Evolutionary conservation across 2,797 vertebrate genomes (phyloP), one percentile per base, ranked within the genome.

Genomic region (Semotilus atromaculatus): DNA sequence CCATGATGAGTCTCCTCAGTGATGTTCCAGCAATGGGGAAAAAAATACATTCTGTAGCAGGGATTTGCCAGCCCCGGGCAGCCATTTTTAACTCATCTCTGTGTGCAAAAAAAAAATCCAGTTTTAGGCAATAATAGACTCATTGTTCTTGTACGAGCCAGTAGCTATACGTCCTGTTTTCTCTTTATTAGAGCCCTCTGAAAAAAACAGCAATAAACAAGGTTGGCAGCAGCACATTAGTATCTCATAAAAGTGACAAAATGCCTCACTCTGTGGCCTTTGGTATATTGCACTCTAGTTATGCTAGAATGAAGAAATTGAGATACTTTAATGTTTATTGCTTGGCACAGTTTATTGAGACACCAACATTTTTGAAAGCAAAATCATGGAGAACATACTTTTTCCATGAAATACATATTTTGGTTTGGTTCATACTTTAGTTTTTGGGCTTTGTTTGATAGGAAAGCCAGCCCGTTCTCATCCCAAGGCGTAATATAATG

Each of bases 1-100:
- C 55, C 67, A 45, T 51, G 48, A 51, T 48, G 34, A 9, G 26
- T 81, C 84, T 67, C 60, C 55, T 72, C 29, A 16, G 70, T 58
- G 73, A 81, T 84, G 64, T 77, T 81, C 66, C 62, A 80, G 26
- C 55, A 66, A 80, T 48, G 14, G 36, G 0, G 31, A 31, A 58
- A 43, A 72, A 14, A 67, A 10, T 14, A 26, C 26, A 53, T 43
- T 11, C 45, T 16, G 14, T 68, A 40, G 34, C 48, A 58, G 73
- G n/a, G 62, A 68, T 70, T 51, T 58, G 62, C 62, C 45, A 83
- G 60, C 23, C 7, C 71, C 23, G 1, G 43, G 5, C 40, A 51
- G 43, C 55, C 58, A 38, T 83, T 76, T 55, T 75, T 75, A 75
- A 67, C 45, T 70, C 36, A 58, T 45, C 82, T 31, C 60, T 40